Percentiles rank a stretch among this genome's conserved stretches.
Evolutionary conservation across 2,888 invertebrate species (phyloP).

Genomic region (Melanargia galathea): DNA sequence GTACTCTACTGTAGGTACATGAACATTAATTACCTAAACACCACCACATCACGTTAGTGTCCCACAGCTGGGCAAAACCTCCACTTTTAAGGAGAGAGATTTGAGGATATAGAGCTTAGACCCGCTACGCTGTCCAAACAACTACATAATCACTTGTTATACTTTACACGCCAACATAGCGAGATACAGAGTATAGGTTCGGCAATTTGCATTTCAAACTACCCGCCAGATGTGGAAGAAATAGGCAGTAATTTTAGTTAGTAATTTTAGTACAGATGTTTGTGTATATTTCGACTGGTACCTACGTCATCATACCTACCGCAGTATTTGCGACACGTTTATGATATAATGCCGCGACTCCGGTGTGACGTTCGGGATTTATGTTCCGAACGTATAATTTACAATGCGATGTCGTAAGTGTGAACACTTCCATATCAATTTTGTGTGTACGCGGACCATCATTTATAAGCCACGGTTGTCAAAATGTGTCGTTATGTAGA

Average conservation of each 20-base stretch:
- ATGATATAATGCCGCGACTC: constrained; percentile 35
- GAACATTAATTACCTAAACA: too few species aligned
- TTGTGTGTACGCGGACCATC: constrained; percentile 52
- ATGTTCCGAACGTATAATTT: constrained; percentile 45
- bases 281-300: constrained; percentile 7
- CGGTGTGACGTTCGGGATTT: constrained; percentile 53
- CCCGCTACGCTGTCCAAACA: too few species aligned
- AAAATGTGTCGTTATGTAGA: constrained; percentile 26
- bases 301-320: constrained; percentile 2
- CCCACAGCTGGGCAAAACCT: too few species aligned
- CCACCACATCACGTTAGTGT: too few species aligned
- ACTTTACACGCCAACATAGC: too few species aligned
- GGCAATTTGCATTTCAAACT: not conserved
- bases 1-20: too few species aligned
- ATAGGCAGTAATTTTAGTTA: not conserved
- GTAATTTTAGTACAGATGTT: not conserved
- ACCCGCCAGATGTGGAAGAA: constrained; percentile 5
- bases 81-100: too few species aligned
- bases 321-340: constrained; percentile 10
- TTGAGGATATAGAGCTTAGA: too few species aligned
- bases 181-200: too few species aligned
- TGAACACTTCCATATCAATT: constrained; percentile 65
- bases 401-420: constrained; percentile 50
- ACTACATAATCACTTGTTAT: too few species aligned
- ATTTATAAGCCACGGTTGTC: constrained; percentile 54